Evolutionary conservation across 2,113 vertebrate genomes (phyloP).

Genomic region (Prolemur simus): DNA sequence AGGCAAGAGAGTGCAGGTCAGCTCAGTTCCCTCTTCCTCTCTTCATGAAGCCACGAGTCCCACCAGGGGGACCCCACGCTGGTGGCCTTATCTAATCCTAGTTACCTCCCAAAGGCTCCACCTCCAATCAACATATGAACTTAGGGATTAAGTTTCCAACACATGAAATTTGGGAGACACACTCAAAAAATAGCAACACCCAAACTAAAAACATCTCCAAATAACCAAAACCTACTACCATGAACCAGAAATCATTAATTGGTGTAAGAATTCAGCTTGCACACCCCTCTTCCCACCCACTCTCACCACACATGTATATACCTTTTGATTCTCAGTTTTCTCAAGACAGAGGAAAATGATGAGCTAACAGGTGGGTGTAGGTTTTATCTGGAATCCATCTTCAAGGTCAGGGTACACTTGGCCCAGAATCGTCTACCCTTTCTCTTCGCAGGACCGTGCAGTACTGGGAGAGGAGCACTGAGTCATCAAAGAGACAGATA

Average conservation of each 20-base stretch:
- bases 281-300: neutral
- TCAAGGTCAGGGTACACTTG: neutral
- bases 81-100: neutral
- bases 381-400: neutral
- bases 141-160: neutral
- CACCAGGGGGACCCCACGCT: neutral
- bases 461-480: neutral
- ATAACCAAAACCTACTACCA: neutral
- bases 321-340: neutral
- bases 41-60: neutral
- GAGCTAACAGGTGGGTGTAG: neutral
- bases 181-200: neutral
- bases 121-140: neutral
- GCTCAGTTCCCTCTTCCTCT: neutral
- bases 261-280: neutral
- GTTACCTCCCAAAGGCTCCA: neutral
- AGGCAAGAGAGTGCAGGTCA: neutral
- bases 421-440: neutral
- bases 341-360: neutral
- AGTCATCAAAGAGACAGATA: neutral
- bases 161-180: neutral
- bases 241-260: neutral
- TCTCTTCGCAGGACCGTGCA: neutral
- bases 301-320: rapidly evolving
- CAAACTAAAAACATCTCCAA: neutral